Evolutionary conservation across 2,888 invertebrate species (phyloP).

Genomic region (Orthonevra nobilis): DNA sequence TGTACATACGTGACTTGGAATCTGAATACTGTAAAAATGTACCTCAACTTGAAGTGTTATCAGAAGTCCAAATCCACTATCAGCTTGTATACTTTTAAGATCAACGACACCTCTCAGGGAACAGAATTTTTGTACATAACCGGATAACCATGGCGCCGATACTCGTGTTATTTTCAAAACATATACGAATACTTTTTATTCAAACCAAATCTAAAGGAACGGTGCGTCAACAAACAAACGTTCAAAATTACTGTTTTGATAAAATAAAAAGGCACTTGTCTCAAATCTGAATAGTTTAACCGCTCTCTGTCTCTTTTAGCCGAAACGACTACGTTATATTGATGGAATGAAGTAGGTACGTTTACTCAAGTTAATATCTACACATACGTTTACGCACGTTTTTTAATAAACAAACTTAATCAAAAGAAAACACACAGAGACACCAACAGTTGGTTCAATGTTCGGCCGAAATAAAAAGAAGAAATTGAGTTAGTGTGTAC

Average conservation of each 20-base stretch:
- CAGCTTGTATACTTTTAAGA: too few species aligned
- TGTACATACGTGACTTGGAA: too few species aligned
- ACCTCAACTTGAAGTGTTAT: too few species aligned
- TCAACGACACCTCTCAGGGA: too few species aligned
- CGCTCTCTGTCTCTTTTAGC: slow-evolving; percentile 21
- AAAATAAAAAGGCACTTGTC: slow-evolving; percentile 18
- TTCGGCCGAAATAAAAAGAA: slow-evolving; percentile 1
- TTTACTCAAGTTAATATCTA: background rate
- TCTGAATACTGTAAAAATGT: too few species aligned
- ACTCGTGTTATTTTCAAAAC: too few species aligned
- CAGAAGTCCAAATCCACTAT: too few species aligned
- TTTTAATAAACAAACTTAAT: slow-evolving; percentile 41
- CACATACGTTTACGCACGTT: slow-evolving; percentile 40
- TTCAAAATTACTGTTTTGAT: slow-evolving; percentile 47
- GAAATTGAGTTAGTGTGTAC: slow-evolving; percentile 39
- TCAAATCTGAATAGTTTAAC: slow-evolving; percentile 21
- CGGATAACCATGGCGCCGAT: too few species aligned
- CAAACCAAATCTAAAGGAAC: too few species aligned
- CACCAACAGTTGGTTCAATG: slow-evolving; percentile 63
- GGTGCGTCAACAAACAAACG: slow-evolving; percentile 32
- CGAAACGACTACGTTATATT: background rate
- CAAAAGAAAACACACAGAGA: slow-evolving; percentile 34
- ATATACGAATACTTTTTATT: too few species aligned
- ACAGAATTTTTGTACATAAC: too few species aligned
- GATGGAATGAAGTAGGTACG: too few species aligned